Percentiles rank a stretch among this genome's conserved stretches.
Evolutionary conservation across 2,797 vertebrate genomes (phyloP).

Genomic region (Myiothlypis coronata): DNA sequence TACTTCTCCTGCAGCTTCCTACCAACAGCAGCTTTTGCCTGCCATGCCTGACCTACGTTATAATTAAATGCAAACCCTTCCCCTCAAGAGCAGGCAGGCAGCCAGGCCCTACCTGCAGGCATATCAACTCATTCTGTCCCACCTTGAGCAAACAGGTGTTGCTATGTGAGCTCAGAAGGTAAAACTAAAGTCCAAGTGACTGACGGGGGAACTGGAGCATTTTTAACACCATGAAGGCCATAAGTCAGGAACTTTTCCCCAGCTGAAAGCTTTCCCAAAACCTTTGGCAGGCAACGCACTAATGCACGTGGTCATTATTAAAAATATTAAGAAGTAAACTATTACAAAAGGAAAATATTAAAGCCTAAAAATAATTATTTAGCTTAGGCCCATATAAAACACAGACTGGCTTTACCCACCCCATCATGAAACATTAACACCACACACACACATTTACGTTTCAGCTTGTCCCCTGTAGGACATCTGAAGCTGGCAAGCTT

Average conservation of each 20-base stretch:
- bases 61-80: constrained; percentile 21
- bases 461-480: not conserved
- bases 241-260: not conserved
- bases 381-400: not conserved
- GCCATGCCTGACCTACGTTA: not conserved
- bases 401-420: not conserved
- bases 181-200: constrained; percentile 21
- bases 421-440: not conserved
- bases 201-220: not conserved
- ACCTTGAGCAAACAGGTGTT: constrained; percentile 77
- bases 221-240: not conserved
- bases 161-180: constrained; percentile 33
- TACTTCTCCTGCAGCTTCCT: not conserved
- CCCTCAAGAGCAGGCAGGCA: not conserved
- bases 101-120: constrained; percentile 49
- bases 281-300: not conserved
- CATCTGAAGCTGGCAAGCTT: not conserved
- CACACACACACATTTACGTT: not conserved
- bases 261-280: constrained; percentile 16
- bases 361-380: not conserved
- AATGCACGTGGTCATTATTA: not conserved
- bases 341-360: not conserved
- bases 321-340: not conserved
- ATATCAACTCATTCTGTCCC: constrained; percentile 39
- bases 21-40: not conserved